phyloP scores from a whole-genome alignment of 1,140 invertebrate genomes.

The Melipona quadrifasciata region DNA sequence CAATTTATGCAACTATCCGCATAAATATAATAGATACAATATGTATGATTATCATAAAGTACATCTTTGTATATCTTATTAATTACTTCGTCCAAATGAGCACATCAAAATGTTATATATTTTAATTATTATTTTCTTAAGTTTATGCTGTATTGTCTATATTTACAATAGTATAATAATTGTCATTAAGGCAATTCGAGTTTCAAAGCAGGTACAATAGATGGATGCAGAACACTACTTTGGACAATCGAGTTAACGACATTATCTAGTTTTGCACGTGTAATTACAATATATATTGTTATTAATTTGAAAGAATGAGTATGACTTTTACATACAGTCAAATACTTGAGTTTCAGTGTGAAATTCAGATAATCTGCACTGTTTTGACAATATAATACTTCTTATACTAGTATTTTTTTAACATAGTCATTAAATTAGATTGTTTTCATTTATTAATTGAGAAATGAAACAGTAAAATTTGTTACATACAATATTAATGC shows the following conservation, averaged over 20 bases:
- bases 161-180: conserved; percentile 76
- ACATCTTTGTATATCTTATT: conserved; percentile 67
- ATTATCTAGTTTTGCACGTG: conserved; percentile 45
- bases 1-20: conserved; percentile 67
- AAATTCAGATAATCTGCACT: conserved; percentile 60
- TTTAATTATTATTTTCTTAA: conserved; percentile 56
- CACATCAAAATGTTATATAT: conserved; percentile 66
- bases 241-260: conserved; percentile 56
- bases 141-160: conserved; percentile 76
- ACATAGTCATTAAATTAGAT: conserved; percentile 51
- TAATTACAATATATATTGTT: conserved; percentile 58
- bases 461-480: conserved; percentile 36
- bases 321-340: conserved; percentile 59
- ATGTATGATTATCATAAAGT: conserved; percentile 70
- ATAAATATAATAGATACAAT: conserved; percentile 74
- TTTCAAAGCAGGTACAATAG: conserved; percentile 79
- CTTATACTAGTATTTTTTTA: conserved; percentile 40
- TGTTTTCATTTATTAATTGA: conserved; percentile 37
- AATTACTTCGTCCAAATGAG: conserved; percentile 71
- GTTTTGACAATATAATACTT: conserved; percentile 52
- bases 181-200: conserved; percentile 80
- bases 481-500: conserved; percentile 30
- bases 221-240: conserved; percentile 65
- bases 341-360: conserved; percentile 60
- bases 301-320: conserved; percentile 63